Base-by-base conservation (phyloP, 2,113 vertebrate genomes). In the Ornithorhynchus anatinus region DNA sequence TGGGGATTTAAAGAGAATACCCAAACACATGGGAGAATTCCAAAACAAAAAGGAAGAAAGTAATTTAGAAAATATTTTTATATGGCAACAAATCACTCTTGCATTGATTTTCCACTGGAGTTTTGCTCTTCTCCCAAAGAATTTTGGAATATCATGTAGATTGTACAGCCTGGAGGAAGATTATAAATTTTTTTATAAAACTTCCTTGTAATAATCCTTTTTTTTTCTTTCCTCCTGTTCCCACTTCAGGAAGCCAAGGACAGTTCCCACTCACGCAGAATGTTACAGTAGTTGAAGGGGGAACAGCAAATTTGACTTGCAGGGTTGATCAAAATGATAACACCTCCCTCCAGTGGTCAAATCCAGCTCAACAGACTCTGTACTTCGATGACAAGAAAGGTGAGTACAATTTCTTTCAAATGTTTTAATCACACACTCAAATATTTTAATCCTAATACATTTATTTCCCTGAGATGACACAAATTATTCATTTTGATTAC, bases 281-380 rank as follows among this genome's bases (percentile, higher is more conserved):
- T 72, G 93, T 97, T 86, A 99, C 98, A 1, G 97, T 97, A 80
- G 95, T 97, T 61, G 96, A 98, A 95, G 96, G 98, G 12, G 94
- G 94, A 89, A 97, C 95, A 11, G 96, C 93, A 47, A 98, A 96
- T 91, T 88, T 99, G 94, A 99, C 97, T 94, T 99, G 98, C 92
- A 95, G 97, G 68, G 98, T 99, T 91, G 97, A 99, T 94, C 96
- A 95, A 94, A 99, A 98, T 95, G 97, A 99, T 96, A 98, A 99
- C 95, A 98, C 98, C 90, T 99, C 97, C 96, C 97, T 99, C 96
- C 97, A 99, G 97, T 99, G 97, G 98, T 99, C 98, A 92, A 99
- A 99, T 94, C 97, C 97, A 88, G 97, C 98, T 96, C 97, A 99
- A 93, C 98, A 99, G 91, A 99, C 98, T 1, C 94, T 99, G 31